Evolutionary conservation across 2,797 vertebrate species (phyloP), one percentile per base, ranked within the genome.

Genomic region (Gouania willdenowi): DNA sequence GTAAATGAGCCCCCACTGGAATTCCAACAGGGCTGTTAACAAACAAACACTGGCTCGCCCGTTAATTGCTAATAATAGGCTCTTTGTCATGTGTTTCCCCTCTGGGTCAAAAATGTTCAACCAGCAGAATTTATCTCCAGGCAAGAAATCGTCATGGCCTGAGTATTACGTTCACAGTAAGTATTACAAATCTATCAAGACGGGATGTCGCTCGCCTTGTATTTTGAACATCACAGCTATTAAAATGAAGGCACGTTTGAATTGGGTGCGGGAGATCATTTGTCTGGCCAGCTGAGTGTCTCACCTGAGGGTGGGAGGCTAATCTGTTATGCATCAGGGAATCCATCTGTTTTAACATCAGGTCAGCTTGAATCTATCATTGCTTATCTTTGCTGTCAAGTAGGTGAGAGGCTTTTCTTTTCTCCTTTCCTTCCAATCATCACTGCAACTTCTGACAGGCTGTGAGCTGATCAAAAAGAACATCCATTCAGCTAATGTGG

Each of bases 1-100:
- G 75, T 85, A 83, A 87, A 83, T 82, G 78, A 83, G 71, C n/a
- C 66, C 76, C 78, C 66, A 43, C 41, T 74, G 70, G 81, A 69
- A 76, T 78, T 86, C 79, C 77, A 64, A 84, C 81, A 77, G 55
- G 77, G 60, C 67, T 66, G 77, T 83, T 89, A 88, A 83, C 85
- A 86, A 84, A 86, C 82, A 83, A 85, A 87, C 69, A 65, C 57
- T 41, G 82, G 79, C 84, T 81, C 79, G 46, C 83, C 84, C 70
- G 35, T 75, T 87, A 88, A 87, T 87, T 85, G 79, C 83, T 79
- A 81, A 84, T 86, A 82, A 85, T 69, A 49, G 79, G 23, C 50
- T 73, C 68, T 80, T 82, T 83, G 71, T 69, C 27, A 21, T 8
- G 53, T 27, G 66, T 79, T 77, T 68, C 60, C 81, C 82, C 83